Conservation (phyloP, 2,113 vertebrate genomes). For the Albula goreensis region DNA sequence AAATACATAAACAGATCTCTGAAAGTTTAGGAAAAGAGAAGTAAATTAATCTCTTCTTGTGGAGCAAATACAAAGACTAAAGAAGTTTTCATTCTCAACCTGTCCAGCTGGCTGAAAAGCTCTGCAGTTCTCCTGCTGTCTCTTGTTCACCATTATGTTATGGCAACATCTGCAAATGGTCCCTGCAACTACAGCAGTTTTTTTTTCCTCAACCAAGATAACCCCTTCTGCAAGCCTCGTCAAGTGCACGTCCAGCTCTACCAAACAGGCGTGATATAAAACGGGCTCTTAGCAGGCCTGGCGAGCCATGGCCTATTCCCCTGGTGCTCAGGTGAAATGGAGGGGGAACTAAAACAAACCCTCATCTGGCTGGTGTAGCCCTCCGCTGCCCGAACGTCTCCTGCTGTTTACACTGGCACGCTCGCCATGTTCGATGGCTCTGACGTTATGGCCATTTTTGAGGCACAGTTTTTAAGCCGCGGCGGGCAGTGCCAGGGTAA, state of each 20-base stretch:
- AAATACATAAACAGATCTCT: not conserved
- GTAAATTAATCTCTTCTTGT: not conserved
- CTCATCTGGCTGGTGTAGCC: slow-evolving; percentile 34
- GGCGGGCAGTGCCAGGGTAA: slow-evolving; percentile 62
- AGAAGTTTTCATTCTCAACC: not conserved
- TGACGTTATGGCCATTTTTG: slow-evolving; percentile 60
- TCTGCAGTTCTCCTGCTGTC: slow-evolving; percentile 8
- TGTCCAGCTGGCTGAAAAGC: slow-evolving; percentile 15
- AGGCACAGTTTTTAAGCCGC: slow-evolving; percentile 53
- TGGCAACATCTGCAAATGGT: not conserved
- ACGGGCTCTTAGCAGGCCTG: slow-evolving; percentile 27
- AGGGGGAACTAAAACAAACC: slow-evolving; percentile 46
- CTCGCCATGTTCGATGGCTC: slow-evolving; percentile 43
- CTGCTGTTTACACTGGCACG: slow-evolving; percentile 68
- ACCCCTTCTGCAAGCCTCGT: slow-evolving; percentile 32
- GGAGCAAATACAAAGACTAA: not conserved
- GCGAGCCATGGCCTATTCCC: slow-evolving; percentile 30
- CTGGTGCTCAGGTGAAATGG: slow-evolving; percentile 19
- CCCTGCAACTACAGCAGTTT: not conserved
- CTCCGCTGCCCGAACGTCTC: slow-evolving; percentile 45
- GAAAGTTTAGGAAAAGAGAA: not conserved
- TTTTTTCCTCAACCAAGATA: not conserved
- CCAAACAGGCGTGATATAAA: slow-evolving; percentile 37
- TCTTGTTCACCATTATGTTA: not conserved
- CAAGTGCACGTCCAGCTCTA: slow-evolving; percentile 24